phyloP scores from a whole-genome alignment of 2,113 vertebrate species.

The Centrocercus urophasianus region DNA sequence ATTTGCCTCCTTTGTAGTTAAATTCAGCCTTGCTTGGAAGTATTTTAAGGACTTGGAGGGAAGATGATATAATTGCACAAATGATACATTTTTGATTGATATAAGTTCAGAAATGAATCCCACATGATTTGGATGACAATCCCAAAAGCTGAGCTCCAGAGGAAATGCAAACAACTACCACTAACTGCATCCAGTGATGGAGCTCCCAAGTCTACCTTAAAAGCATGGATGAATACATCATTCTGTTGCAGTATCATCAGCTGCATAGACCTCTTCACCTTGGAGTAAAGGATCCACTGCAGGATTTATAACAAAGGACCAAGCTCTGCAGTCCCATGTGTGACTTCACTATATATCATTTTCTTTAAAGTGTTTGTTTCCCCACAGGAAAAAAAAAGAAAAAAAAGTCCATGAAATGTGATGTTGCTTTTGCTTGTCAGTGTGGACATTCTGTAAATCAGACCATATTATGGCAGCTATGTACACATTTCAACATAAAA shows the following conservation, averaged over 20 bases:
- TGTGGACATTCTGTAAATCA: constrained; percentile 54
- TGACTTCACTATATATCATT: constrained; percentile 35
- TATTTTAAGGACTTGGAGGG: background rate
- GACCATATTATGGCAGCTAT: background rate
- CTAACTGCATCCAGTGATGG: constrained; percentile 20
- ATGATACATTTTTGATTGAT: background rate
- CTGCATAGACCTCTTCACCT: background rate
- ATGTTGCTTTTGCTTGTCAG: constrained; percentile 46
- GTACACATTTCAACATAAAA: constrained; percentile 43
- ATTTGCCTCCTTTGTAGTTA: background rate
- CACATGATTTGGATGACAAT: constrained; percentile 1
- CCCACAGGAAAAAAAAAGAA: constrained; percentile 8
- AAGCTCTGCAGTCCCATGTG: background rate
- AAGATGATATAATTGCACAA: background rate
- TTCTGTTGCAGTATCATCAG: constrained; percentile 54
- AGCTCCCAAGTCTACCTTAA: constrained; percentile 57
- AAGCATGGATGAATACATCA: constrained; percentile 39
- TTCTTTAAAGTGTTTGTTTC: constrained; percentile 17
- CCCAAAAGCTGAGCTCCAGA: constrained; percentile 47
- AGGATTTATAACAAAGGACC: constrained; percentile 30
- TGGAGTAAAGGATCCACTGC: background rate
- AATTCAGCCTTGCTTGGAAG: background rate
- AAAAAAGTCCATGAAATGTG: constrained; percentile 34
- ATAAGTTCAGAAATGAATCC: constrained; percentile 46
- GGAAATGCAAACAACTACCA: constrained; percentile 44